A percentile compares a stretch with the other conserved stretches of the same genome.
Evolutionary conservation across 2,797 vertebrate genomes (phyloP).

Genomic region (Sphaeramia orbicularis): DNA sequence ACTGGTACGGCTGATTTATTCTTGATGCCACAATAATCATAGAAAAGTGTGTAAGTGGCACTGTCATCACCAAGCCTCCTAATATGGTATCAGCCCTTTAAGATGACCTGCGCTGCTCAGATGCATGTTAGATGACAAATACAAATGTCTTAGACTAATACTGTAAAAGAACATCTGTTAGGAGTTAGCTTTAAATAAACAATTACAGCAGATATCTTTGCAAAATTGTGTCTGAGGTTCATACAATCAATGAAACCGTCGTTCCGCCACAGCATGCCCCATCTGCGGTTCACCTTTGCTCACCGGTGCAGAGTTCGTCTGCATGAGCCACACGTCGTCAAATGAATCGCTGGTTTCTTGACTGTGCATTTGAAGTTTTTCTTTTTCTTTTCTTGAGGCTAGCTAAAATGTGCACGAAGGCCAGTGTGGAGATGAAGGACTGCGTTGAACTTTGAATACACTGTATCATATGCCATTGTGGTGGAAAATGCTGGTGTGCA

Average conservation of each 20-base stretch:
- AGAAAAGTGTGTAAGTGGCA: conserved; percentile 16
- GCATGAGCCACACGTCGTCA: conserved; percentile 57
- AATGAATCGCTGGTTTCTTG: conserved; percentile 42
- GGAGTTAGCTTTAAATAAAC: conserved; percentile 56
- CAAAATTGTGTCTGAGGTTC: conserved; percentile 46
- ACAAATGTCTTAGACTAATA: conserved; percentile 45
- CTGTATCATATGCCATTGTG: conserved; percentile 67
- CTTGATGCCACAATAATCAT: conserved; percentile 21
- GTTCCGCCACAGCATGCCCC: conserved; percentile 62
- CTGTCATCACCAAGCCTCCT: conserved; percentile 33
- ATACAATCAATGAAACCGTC: conserved; percentile 31
- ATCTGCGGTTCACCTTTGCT: conserved; percentile 42
- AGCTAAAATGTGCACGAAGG: conserved; percentile 60
- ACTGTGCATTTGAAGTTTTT: conserved; percentile 46
- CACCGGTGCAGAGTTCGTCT: conserved; percentile 53
- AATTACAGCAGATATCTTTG: conserved; percentile 36
- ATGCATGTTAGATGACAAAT: conserved; percentile 70
- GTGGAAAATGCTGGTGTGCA: conserved; percentile 74
- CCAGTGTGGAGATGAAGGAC: conserved; percentile 68
- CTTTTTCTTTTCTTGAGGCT: conserved; percentile 52
- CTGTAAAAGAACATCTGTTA: conserved; percentile 39
- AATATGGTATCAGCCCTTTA: conserved; percentile 36
- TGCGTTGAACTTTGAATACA: conserved; percentile 67
- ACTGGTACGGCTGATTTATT: conserved; percentile 27
- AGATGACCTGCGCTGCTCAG: conserved; percentile 55